Evolutionary conservation across 2,113 vertebrate species (phyloP), one percentile per base, ranked within the genome.

Genomic region (Cinclus cinclus): DNA sequence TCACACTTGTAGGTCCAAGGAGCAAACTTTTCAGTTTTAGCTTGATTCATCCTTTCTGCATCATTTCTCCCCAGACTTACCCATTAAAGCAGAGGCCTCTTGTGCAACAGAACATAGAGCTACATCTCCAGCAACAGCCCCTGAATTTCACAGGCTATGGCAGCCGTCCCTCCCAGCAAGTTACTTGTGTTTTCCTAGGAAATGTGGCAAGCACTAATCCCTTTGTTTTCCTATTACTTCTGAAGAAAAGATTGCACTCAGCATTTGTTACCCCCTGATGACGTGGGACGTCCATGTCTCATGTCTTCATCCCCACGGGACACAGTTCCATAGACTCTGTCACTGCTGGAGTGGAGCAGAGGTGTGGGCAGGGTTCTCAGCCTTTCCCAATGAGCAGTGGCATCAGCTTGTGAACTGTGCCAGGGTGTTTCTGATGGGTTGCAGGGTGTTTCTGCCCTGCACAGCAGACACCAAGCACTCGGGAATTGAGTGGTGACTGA

Each of bases 401-500:
- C 64, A 69, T 2, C 52, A 52, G 49, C 78, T 14, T 5, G 5
- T 9, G 55, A 64, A 50, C 24, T 0, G 1, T 4, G 8, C 18
- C 13, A 8, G n/a, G 22, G 10, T 46, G 47, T 53, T 87, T 58
- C 60, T 50, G n/a, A 50, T 1, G 12, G 24, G 63, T 46, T 84
- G 13, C 11, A 7, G n/a, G 22, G 10, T 44, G 47, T 52, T 90
- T 58, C 60, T 50, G 33, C 52, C 22, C 62, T 4, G 10, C 33
- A 60, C 25, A n/a, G 2, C 7, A 7, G 58, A 35, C 42, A 42
- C 13, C 0, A 0, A 87, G 52, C 0, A 1, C 67, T 39, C 1
- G 2, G 47, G 74, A 70, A 46, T 0, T 18, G 31, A 58, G 23
- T 1, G 16, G 71, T 24, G 69, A 37, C 3, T 22, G 42, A 81